Evolutionary conservation across 2,797 vertebrate genomes (phyloP).

Genomic region (Cichlasoma orientale): DNA sequence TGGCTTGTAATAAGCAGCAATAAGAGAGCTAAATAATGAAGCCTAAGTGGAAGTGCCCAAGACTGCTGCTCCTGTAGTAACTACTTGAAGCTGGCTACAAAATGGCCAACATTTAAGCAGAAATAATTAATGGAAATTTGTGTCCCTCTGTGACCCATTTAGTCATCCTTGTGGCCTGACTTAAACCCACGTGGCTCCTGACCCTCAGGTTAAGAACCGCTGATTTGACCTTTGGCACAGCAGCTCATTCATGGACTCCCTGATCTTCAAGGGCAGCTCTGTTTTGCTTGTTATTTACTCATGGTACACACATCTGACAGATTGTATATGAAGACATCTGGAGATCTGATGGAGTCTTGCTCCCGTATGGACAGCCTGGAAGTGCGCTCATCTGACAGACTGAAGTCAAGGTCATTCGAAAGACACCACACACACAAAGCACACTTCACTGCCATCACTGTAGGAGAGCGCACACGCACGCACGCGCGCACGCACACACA

Average conservation of each 20-base stretch:
- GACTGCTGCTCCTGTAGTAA: not conserved
- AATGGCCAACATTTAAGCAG: not conserved
- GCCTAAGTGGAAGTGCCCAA: not conserved
- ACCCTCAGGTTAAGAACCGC: not conserved
- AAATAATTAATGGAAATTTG: not conserved
- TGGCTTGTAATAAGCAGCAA: not conserved
- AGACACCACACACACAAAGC: constrained; percentile 33
- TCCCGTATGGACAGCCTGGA: constrained; percentile 48
- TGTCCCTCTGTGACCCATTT: not conserved
- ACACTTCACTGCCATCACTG: constrained; percentile 34
- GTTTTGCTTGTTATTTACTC: constrained; percentile 54
- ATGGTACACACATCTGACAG: constrained; percentile 53
- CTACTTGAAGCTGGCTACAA: not conserved
- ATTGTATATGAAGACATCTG: constrained; percentile 64
- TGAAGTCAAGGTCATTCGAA: constrained; percentile 73
- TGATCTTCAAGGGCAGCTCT: constrained; percentile 22
- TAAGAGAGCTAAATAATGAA: too few relatives aligned
- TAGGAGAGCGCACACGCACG: constrained; percentile 23
- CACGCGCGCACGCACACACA: not conserved
- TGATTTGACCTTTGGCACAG: constrained; percentile 46
- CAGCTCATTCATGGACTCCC: constrained; percentile 7
- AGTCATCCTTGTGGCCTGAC: not conserved
- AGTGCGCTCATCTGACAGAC: constrained; percentile 55
- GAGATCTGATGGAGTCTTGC: constrained; percentile 62
- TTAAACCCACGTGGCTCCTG: not conserved